Evolutionary conservation across 2,113 vertebrate species (phyloP).

Genomic region (Anoura caudifer): DNA sequence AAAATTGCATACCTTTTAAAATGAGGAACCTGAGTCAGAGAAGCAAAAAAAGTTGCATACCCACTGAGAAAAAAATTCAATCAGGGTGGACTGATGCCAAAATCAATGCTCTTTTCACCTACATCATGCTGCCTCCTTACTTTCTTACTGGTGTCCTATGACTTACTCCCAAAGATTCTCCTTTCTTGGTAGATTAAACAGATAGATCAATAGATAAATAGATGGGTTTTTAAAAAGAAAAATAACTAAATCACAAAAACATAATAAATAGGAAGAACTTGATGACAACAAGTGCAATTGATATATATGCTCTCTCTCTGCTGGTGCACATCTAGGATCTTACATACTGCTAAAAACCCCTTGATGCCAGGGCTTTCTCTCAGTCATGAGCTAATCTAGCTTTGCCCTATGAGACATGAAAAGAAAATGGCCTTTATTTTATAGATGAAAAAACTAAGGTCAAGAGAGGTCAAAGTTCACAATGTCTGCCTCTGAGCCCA

Average conservation of each 20-base stretch:
- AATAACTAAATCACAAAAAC: constrained; percentile 3
- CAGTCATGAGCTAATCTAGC: constrained; percentile 22
- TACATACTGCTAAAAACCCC: background rate
- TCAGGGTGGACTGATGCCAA: background rate
- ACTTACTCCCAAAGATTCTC: background rate
- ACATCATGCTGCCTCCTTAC: background rate
- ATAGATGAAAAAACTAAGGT: background rate
- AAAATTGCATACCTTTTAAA: background rate
- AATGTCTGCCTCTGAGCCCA: background rate
- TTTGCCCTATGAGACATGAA: background rate
- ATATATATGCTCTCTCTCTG: background rate
- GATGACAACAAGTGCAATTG: background rate
- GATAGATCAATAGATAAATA: background rate
- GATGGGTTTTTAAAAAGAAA: background rate
- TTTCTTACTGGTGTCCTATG: background rate
- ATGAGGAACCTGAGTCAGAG: background rate
- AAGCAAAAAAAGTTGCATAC: background rate
- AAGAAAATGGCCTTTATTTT: constrained; percentile 3
- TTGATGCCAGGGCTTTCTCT: background rate
- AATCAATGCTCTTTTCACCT: background rate
- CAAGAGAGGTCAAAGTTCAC: background rate
- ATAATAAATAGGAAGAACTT: background rate
- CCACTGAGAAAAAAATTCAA: background rate
- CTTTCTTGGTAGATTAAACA: background rate
- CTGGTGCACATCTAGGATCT: background rate